Base-by-base conservation (phyloP, 2,888 invertebrate species). In the Galeopsomyia nigrocyanea region DNA sequence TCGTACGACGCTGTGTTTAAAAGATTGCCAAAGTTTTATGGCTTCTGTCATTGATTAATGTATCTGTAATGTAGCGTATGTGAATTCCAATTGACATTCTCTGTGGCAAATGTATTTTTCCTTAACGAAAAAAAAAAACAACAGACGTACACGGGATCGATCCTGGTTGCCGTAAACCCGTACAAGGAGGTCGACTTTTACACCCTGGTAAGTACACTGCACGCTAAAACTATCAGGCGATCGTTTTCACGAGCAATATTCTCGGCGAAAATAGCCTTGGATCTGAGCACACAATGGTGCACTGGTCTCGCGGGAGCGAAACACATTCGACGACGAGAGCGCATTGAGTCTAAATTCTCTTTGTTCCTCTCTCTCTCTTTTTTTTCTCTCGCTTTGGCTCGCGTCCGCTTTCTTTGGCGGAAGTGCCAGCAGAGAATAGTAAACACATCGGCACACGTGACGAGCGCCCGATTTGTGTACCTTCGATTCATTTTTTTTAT, bases 141-240 rank as follows among this genome's bases (percentile, higher is more conserved):
- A 84, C 89, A 97, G 96, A 97, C 96, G 73, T 96, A 96, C 88
- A 95, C 96, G 71, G 96, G 96, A 80, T 94, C 95, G 74, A 96
- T 97, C 87, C 89, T 97, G 84, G 94, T 96, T 81, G 96, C 96
- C 81, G 96, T 97, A 80, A 97, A 97, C 89, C 97, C 97, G 3
- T 97, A 97, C 89, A 96, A 96, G 89, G 93, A 94, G 84, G 90
- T 97, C 82, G 93, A 94, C 88, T 94, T 94, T 86, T 97, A 96
- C 87, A 93, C 93, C 79, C 91, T 92, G 90, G 96, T 95, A 88
- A 94, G 93, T 91, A 58, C 19, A 58, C 7, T 10, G 57, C 2
- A 39, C 3, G 3, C 39, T 39, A 39, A 39, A 10, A 13, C 39
- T 10, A 10, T 10, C 10, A 7, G 10, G 7, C 39, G 7, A 39